These are phyloP conservation scores for Calyptomena viridis DNA, from an alignment of 2,113 vertebrate species.

Conservation along the genomic window DNA sequence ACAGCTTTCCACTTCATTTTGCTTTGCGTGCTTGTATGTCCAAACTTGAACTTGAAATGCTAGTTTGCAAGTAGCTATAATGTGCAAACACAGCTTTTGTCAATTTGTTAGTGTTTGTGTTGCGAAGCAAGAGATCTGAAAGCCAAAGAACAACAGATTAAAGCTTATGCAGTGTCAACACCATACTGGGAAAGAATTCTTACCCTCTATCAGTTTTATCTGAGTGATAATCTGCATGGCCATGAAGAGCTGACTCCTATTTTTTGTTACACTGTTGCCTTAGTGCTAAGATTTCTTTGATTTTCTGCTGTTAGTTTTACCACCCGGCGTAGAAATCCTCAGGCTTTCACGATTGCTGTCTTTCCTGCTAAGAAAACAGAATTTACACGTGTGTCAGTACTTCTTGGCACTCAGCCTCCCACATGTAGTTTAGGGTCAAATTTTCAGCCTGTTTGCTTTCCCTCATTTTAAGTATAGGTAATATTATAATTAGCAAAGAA, in stretches of 20 bases:
- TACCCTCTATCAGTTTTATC: slow-evolving; percentile 36
- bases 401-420: neutral
- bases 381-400: neutral
- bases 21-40: slow-evolving; percentile 33
- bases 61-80: slow-evolving; percentile 67
- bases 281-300: slow-evolving; percentile 47
- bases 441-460: neutral
- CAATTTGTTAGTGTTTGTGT: slow-evolving; percentile 51
- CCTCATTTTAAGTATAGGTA: neutral
- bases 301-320: slow-evolving; percentile 47
- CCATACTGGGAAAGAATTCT: slow-evolving; percentile 43
- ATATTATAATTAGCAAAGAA: neutral
- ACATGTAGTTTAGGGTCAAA: neutral
- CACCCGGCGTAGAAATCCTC: neutral
- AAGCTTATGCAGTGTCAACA: slow-evolving; percentile 53
- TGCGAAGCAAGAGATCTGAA: slow-evolving; percentile 54
- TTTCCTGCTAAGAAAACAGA: slow-evolving; percentile 43
- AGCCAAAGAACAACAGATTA: slow-evolving; percentile 59
- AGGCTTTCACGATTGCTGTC: neutral
- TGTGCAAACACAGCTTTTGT: slow-evolving; percentile 50
- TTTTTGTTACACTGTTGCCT: slow-evolving; percentile 43
- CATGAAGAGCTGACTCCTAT: neutral
- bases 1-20: slow-evolving; percentile 73
- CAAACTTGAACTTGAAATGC: slow-evolving; percentile 65
- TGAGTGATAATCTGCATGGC: slow-evolving; percentile 32